Conservation (phyloP, 2,797 vertebrate genomes). For the Galaxias olidus region DNA sequence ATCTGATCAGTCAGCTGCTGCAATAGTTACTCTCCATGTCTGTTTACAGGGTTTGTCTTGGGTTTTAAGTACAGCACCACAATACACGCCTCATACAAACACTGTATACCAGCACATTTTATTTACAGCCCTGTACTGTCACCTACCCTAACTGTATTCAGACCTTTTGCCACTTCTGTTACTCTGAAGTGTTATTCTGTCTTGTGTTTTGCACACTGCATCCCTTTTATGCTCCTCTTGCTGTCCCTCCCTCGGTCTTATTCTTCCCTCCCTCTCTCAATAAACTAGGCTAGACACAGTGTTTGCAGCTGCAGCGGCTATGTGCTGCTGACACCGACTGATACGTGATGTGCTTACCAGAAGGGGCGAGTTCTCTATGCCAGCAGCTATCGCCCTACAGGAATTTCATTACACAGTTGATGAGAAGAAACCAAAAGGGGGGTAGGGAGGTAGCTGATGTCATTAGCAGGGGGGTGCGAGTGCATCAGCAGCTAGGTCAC, state of each 20-base stretch:
- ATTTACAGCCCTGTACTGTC: background rate
- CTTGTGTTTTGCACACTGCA: conserved; percentile 56
- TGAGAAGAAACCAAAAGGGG: conserved; percentile 46
- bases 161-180: conserved; percentile 46
- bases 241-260: conserved; percentile 48
- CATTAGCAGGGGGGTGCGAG: conserved; percentile 90
- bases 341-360: conserved; percentile 49
- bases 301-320: conserved; percentile 49
- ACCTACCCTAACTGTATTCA: conserved; percentile 41
- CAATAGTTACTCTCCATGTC: conserved; percentile 32
- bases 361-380: conserved; percentile 60
- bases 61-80: too few relatives aligned
- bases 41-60: conserved; percentile 18
- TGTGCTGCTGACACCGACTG: conserved; percentile 33
- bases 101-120: background rate
- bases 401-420: conserved; percentile 80
- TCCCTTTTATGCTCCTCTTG: conserved; percentile 54
- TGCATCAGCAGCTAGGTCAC: conserved; percentile 98
- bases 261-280: conserved; percentile 62
- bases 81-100: too few relatives aligned
- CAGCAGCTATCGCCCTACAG: conserved; percentile 62
- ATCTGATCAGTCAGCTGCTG: conserved; percentile 79
- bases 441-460: conserved; percentile 82
- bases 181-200: too few relatives aligned
- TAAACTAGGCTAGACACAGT: conserved; percentile 71